Percentiles rank a stretch among this genome's conserved stretches.
These are phyloP conservation scores for Coptotermes formosanus DNA, from an alignment of 1,140 invertebrate species.

Conservation along the genomic window DNA sequence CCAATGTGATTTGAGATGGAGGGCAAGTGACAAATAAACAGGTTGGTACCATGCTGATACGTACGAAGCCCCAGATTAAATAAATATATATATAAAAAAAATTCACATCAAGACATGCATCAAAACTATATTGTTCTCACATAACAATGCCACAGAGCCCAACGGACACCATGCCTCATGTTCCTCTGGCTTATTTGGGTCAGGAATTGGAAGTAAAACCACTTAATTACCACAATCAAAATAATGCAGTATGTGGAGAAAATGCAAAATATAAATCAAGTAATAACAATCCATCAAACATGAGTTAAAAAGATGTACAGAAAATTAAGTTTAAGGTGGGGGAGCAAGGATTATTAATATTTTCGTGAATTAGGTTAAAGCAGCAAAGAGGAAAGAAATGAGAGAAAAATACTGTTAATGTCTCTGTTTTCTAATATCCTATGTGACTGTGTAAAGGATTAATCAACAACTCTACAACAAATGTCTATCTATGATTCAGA, in stretches of 20 bases:
- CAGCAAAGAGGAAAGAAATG: constrained; percentile 15
- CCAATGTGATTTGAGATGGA: too few species aligned
- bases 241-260: background rate
- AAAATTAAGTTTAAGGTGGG: background rate
- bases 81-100: too few species aligned
- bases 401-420: constrained; percentile 17
- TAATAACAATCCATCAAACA: background rate
- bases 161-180: constrained; percentile 81
- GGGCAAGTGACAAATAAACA: background rate
- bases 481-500: background rate
- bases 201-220: constrained; percentile 71
- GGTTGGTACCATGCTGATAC: background rate
- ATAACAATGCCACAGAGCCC: constrained; percentile 36
- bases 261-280: background rate
- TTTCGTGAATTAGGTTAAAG: background rate
- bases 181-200: constrained; percentile 80
- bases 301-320: background rate
- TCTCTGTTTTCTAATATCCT: constrained; percentile 4
- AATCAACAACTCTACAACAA: background rate
- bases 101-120: constrained; percentile 39
- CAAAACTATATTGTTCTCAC: constrained; percentile 24
- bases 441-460: background rate
- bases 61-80: constrained; percentile 40
- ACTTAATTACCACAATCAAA: constrained; percentile 49
- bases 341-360: background rate